Base-by-base conservation (phyloP, 2,888 invertebrate species). In the Leptopilina drosophilae region DNA sequence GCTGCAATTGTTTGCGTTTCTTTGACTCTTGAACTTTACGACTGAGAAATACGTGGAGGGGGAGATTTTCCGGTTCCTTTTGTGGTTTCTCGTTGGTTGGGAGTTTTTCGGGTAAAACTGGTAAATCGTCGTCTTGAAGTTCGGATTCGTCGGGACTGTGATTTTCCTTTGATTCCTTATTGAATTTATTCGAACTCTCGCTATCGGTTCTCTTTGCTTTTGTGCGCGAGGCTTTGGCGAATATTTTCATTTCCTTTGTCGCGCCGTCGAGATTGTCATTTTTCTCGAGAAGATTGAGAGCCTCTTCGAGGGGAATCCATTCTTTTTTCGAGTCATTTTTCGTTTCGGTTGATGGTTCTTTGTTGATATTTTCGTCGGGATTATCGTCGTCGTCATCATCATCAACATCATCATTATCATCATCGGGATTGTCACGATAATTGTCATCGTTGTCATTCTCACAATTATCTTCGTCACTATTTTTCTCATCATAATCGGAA, bases 61-160 rank as follows among this genome's bases (percentile, higher is more conserved):
- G 90, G 12, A 92, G 84, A 84, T 92, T 92, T 7, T 91, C 91
- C 0, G 90, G 86, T 76, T 87, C 87, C 9, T 87, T 88, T 26
- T 87, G 82, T 3, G 90, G 91, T 69, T 92, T 92, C 14, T 90
- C 88, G 20, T 91, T 91, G 73, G 87, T 87, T 1, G 88, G 86
- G 0, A 92, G 77, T 80, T 92, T 92, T 80, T 92, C 92, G 1
- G 93, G 90, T 33, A 93, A 85, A 0, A 91, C 90, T 75, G 91
- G 91, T 40, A 92, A 89, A 42, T 87, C 89, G 4, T 87, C 86
- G 6, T 86, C 86, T 1, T 69, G 82, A 0, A 87, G 86, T 20
- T 89, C 87, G 2, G 87, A 86, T 0, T 88, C 85, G 11, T 80
- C 80, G 26, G 69, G 69, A 59, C 40, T 49, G 53, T 78, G 62